Percentiles rank a stretch among this genome's conserved stretches.
Evolutionary conservation across 2,797 vertebrate species (phyloP).

Genomic region (Leptatherina wallacei): DNA sequence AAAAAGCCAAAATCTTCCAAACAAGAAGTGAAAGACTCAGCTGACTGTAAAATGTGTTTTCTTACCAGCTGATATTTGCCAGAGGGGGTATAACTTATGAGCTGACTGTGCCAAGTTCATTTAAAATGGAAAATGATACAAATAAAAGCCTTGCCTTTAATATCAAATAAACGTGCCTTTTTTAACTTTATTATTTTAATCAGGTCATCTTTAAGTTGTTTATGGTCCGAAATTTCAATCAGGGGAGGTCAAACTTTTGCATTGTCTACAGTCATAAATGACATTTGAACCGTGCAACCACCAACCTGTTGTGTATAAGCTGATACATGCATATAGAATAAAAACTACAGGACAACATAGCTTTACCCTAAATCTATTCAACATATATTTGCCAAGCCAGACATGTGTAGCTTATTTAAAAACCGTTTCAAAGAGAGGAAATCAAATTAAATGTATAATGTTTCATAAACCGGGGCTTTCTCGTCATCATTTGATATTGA

Average conservation of each 20-base stretch:
- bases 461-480: slow-evolving; percentile 58
- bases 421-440: slow-evolving; percentile 54
- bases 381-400: slow-evolving; percentile 26
- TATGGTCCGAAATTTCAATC: background rate
- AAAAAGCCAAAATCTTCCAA: background rate
- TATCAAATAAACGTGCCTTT: background rate
- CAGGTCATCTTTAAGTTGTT: background rate
- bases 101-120: no score
- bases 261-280: background rate
- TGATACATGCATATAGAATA: background rate
- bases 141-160: background rate
- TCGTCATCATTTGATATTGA: slow-evolving; percentile 64
- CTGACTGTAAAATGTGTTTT: background rate
- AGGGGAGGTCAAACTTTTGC: background rate
- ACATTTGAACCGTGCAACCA: background rate
- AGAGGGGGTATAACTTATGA: background rate
- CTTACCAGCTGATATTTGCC: background rate
- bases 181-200: background rate
- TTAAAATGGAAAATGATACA: background rate
- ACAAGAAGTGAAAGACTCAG: background rate
- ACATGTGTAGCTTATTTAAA: slow-evolving; percentile 56
- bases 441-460: slow-evolving; percentile 63
- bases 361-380: slow-evolving; percentile 20
- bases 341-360: background rate
- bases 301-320: background rate